A percentile compares a stretch with the other conserved stretches of the same genome.
phyloP scores from a whole-genome alignment of 1,140 invertebrate species.

The Galendromus occidentalis region DNA sequence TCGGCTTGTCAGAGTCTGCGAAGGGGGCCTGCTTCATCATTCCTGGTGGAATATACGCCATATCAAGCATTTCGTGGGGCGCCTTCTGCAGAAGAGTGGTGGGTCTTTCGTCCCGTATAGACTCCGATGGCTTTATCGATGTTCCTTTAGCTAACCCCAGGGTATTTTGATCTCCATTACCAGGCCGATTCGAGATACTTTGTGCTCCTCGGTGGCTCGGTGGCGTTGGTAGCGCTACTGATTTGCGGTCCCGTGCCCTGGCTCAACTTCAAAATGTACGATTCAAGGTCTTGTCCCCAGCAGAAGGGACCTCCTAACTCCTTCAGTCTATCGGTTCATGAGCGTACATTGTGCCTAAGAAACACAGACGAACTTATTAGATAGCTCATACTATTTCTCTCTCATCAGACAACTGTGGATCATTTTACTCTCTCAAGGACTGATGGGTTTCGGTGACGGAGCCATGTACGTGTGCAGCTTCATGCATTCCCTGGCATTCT shows the following conservation, averaged over 20 bases:
- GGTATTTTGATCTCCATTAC: neutral
- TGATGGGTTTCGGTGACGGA: constrained; percentile 1
- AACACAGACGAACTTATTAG: neutral
- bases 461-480: constrained; percentile 7
- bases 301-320: no score
- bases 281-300: no score
- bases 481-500: neutral
- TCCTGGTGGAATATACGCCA: neutral
- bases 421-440: neutral
- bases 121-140: no score
- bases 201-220: neutral
- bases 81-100: constrained; percentile 5
- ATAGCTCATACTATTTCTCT: neutral
- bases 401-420: constrained; percentile 1
- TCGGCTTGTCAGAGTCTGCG: neutral
- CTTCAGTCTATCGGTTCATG: neutral
- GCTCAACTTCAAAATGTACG: neutral
- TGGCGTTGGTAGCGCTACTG: neutral
- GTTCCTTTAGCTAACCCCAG: no score
- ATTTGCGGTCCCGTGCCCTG: neutral
- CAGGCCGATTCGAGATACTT: neutral
- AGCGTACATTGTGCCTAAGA: neutral
- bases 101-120: neutral
- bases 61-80: neutral
- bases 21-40: neutral